Conservation (phyloP, 2,797 vertebrate genomes). For the Pteropus rufus region DNA sequence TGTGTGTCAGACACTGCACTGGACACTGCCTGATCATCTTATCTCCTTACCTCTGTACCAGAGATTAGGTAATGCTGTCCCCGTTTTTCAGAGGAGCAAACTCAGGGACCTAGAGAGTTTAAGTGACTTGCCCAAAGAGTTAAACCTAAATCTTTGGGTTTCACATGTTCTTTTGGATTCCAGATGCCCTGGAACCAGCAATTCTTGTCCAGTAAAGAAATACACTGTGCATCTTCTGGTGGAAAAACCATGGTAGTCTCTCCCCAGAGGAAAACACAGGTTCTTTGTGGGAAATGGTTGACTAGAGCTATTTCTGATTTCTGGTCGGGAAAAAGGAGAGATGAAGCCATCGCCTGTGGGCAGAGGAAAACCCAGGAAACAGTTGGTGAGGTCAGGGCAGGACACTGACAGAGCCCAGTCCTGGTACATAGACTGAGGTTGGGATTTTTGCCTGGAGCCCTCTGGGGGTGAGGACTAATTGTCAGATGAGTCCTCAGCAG, state of each 20-base stretch:
- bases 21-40: not conserved
- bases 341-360: not conserved
- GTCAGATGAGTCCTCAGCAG: not conserved
- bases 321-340: not conserved
- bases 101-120: not conserved
- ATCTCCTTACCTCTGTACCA: not conserved
- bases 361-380: not conserved
- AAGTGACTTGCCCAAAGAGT: not conserved
- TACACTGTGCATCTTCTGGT: not conserved
- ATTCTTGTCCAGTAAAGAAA: not conserved
- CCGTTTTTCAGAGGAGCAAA: not conserved
- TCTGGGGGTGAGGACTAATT: not conserved
- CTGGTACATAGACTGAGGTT: not conserved
- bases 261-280: not conserved
- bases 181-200: not conserved
- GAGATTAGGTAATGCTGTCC: not conserved
- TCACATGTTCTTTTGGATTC: not conserved
- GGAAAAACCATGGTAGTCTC: not conserved
- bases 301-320: not conserved
- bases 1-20: not conserved
- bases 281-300: not conserved
- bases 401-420: not conserved
- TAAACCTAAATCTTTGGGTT: not conserved
- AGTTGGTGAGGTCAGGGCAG: not conserved
- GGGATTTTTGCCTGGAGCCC: not conserved